Percentiles rank a stretch among this genome's conserved stretches.
Evolutionary conservation across 1,140 invertebrate genomes (phyloP).

Genomic region (Druon quercuslanigerum): DNA sequence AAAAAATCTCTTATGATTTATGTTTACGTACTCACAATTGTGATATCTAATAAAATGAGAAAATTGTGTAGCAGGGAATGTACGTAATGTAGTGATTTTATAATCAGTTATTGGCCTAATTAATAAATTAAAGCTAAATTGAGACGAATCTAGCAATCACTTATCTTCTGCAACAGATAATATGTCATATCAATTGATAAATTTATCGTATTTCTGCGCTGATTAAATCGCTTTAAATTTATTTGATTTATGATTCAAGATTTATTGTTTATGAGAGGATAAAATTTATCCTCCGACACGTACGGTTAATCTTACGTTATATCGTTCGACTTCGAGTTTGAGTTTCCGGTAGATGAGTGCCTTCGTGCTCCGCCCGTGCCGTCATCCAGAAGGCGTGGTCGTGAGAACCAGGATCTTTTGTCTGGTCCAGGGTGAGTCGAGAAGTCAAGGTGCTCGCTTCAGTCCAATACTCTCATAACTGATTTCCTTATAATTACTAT

Average conservation of each 20-base stretch:
- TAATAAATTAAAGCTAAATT: slow-evolving; percentile 17
- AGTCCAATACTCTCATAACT: slow-evolving; percentile 9
- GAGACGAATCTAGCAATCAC: not conserved
- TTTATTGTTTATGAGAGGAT: slow-evolving; percentile 30
- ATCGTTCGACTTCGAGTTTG: slow-evolving; percentile 35
- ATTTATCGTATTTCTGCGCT: slow-evolving; percentile 26
- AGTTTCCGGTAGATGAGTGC: slow-evolving; percentile 64
- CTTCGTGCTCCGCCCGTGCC: slow-evolving; percentile 52
- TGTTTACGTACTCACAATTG: not conserved
- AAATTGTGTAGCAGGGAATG: not conserved
- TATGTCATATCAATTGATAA: slow-evolving; percentile 13
- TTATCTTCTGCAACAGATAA: not conserved
- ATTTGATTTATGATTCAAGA: slow-evolving; percentile 18
- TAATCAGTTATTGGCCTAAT: not conserved
- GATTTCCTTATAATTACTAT: slow-evolving; percentile 31
- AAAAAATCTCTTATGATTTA: not conserved
- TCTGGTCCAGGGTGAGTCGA: slow-evolving; percentile 59
- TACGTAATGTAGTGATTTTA: not conserved
- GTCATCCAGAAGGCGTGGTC: slow-evolving; percentile 59
- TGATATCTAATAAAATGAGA: slow-evolving; percentile 7
- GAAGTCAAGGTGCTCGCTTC: slow-evolving; percentile 57
- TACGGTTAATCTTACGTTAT: slow-evolving; percentile 29
- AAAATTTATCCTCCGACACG: slow-evolving; percentile 28
- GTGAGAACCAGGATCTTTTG: slow-evolving; percentile 70
- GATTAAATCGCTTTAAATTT: slow-evolving; percentile 28